These are phyloP conservation scores for Dissostichus mawsoni DNA, from an alignment of 2,113 vertebrate species.

Conservation along the genomic window DNA sequence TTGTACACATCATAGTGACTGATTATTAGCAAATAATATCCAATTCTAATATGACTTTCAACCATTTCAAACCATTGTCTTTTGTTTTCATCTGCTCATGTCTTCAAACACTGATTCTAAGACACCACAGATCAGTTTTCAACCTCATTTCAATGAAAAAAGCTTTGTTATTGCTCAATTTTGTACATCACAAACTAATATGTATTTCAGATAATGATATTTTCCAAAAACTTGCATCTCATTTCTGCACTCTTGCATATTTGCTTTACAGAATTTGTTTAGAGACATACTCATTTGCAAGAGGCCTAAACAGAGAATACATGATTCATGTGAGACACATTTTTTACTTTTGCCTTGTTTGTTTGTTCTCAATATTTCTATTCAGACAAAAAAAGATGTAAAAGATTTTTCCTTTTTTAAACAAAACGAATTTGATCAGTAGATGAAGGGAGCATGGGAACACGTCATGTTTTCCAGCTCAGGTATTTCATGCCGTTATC, in stretches of 20 bases:
- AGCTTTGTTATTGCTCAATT: not conserved
- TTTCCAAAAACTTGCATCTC: not conserved
- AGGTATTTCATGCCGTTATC: not conserved
- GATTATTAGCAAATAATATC: not conserved
- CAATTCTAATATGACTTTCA: not conserved
- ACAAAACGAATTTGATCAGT: not conserved
- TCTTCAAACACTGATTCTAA: not conserved
- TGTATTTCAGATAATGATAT: not conserved
- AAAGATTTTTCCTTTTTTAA: not conserved
- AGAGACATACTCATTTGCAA: constrained; percentile 27
- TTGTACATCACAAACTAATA: not conserved
- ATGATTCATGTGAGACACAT: constrained; percentile 28
- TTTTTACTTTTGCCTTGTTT: constrained; percentile 2
- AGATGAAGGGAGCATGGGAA: not conserved
- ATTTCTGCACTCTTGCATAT: not conserved
- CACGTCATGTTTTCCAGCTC: not conserved
- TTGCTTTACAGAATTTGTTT: constrained; percentile 9
- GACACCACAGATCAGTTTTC: not conserved
- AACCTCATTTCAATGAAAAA: not conserved
- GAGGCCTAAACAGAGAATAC: constrained; percentile 17
- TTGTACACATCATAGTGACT: not conserved
- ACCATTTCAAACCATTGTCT: not conserved
- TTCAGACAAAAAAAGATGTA: not conserved
- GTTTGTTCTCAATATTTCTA: not conserved
- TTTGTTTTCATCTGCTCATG: not conserved